Percentiles rank a stretch among this genome's conserved stretches.
Evolutionary conservation across 1,140 invertebrate species (phyloP).

Genomic region (Formica selysi): DNA sequence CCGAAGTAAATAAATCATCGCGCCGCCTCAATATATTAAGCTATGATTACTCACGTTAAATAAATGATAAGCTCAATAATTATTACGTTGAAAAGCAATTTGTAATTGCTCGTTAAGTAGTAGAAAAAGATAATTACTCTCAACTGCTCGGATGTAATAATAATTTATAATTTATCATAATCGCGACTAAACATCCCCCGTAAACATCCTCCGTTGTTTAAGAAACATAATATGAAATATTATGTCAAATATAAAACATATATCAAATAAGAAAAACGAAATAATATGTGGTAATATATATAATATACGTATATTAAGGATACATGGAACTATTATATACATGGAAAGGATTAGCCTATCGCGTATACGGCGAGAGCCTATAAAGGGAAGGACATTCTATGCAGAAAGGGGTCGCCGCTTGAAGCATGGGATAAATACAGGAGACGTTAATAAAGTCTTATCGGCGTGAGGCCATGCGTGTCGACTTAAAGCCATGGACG

Average conservation of each 20-base stretch:
- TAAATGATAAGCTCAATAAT: not conserved
- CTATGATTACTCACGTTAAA: conserved; percentile 18
- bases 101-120: not conserved
- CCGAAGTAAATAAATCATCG: conserved; percentile 52
- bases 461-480: conserved; percentile 82
- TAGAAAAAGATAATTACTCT: not conserved
- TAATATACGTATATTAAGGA: not conserved
- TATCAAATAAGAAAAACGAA: too few species aligned
- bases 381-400: conserved; percentile 13
- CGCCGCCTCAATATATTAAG: conserved; percentile 21
- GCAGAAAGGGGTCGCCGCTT: conserved; percentile 9
- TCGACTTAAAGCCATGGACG: conserved; percentile 81
- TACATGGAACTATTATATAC: not conserved
- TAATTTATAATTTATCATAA: not conserved
- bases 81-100: conserved; percentile 1
- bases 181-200: not conserved
- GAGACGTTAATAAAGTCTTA: conserved; percentile 83
- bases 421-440: conserved; percentile 76
- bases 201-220: not conserved
- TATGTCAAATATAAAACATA: not conserved
- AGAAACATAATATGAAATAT: not conserved
- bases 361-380: conserved; percentile 1
- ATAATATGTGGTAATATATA: not conserved
- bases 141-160: not conserved
- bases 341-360: conserved; percentile 41